phyloP scores from a whole-genome alignment of 2,797 vertebrate genomes.

The Pipistrellus pipistrellus region DNA sequence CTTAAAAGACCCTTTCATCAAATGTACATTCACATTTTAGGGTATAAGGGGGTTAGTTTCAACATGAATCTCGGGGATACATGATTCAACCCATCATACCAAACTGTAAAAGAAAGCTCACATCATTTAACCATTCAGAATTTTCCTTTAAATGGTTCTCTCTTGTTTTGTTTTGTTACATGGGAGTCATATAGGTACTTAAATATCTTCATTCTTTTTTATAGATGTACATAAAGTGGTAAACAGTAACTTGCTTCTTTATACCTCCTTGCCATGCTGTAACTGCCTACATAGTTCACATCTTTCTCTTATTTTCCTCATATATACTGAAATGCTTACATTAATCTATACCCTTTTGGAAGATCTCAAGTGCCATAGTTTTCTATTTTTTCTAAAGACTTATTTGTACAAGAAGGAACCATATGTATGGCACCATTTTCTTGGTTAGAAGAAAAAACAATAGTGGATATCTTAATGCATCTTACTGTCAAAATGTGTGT shows the following conservation, averaged over 20 bases:
- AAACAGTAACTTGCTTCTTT: conserved; percentile 41
- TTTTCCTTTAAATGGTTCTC: conserved; percentile 38
- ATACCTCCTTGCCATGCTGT: not conserved
- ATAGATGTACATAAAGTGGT: not conserved
- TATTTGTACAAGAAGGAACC: conserved; percentile 36
- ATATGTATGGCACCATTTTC: conserved; percentile 46
- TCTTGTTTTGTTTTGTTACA: conserved; percentile 13
- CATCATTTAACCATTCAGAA: conserved; percentile 47
- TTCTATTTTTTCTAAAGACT: conserved; percentile 32
- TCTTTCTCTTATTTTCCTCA: conserved; percentile 23
- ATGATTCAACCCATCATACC: not conserved
- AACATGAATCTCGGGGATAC: not conserved
- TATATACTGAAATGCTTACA: conserved; percentile 42
- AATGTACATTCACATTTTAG: not conserved
- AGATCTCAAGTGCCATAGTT: not conserved
- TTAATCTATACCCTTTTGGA: not conserved
- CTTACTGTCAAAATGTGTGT: not conserved
- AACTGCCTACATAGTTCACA: not conserved
- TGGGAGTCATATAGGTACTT: not conserved
- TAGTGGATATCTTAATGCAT: conserved; percentile 29
- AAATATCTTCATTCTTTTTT: conserved; percentile 43
- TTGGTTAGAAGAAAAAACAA: conserved; percentile 54
- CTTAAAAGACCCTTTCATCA: not conserved
- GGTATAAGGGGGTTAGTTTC: not conserved
- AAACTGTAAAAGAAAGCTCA: conserved; percentile 44